These are phyloP conservation scores for Hydrolagus affinis DNA, from an alignment of 2,113 vertebrate species.

Conservation along the genomic window DNA sequence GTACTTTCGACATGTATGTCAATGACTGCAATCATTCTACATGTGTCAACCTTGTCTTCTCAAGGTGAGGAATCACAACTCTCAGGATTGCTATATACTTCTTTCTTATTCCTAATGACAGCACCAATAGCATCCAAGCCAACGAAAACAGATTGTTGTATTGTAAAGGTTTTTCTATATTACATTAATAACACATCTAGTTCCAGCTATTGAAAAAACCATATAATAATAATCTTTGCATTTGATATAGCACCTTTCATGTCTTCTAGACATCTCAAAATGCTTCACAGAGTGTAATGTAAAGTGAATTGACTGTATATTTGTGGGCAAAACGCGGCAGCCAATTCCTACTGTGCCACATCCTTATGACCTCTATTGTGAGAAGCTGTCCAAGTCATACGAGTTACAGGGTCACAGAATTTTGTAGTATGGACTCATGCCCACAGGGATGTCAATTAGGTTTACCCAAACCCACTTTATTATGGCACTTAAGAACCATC, in stretches of 20 bases:
- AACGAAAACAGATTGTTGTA: not conserved
- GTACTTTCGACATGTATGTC: not conserved
- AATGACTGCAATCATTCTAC: not conserved
- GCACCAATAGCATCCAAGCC: not conserved
- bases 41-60: not conserved
- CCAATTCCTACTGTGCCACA: not conserved
- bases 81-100: not conserved
- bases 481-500: not conserved
- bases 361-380: not conserved
- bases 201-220: not conserved
- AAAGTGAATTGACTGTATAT: too few species aligned
- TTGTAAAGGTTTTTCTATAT: not conserved
- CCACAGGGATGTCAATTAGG: not conserved
- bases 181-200: too few species aligned
- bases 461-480: not conserved
- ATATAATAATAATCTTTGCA: too few species aligned
- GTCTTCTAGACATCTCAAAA: too few species aligned
- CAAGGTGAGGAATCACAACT: not conserved
- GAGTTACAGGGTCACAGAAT: not conserved
- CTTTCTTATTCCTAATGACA: not conserved
- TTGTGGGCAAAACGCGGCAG: too few species aligned
- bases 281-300: too few species aligned
- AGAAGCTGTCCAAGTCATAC: not conserved
- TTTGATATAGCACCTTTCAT: too few species aligned
- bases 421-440: not conserved